A percentile compares a stretch with the other conserved stretches of the same genome.
These are phyloP conservation scores for Plagodis dolabraria DNA, from an alignment of 2,888 invertebrate genomes.

Conservation along the genomic window DNA sequence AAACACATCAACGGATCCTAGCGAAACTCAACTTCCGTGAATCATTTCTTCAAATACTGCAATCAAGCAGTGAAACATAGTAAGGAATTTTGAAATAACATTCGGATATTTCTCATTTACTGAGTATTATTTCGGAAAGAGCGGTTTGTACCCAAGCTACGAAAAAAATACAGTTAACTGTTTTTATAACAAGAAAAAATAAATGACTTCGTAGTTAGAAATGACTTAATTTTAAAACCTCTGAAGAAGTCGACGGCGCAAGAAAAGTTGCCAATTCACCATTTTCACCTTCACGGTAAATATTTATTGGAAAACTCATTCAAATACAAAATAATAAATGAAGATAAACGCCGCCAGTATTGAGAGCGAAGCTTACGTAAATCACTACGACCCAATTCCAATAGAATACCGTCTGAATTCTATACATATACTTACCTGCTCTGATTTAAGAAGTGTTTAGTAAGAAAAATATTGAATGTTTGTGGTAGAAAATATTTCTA, in stretches of 20 bases:
- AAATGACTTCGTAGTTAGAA: background rate
- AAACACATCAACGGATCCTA: too few relatives aligned
- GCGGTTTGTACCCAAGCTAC: too few relatives aligned
- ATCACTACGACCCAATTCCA: constrained; percentile 39
- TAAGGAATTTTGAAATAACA: too few relatives aligned
- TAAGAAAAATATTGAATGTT: constrained; percentile 34
- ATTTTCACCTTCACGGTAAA: constrained; percentile 12
- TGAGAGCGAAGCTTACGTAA: constrained; percentile 37
- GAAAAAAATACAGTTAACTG: too few relatives aligned
- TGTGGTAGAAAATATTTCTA: constrained; percentile 25
- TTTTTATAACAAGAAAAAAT: too few relatives aligned
- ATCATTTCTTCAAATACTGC: too few relatives aligned
- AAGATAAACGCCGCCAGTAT: constrained; percentile 32
- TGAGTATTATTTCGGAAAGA: too few relatives aligned
- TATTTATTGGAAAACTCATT: constrained; percentile 31
- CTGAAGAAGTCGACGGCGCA: constrained; percentile 17
- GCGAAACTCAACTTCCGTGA: too few relatives aligned
- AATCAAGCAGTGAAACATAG: too few relatives aligned
- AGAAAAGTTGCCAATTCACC: constrained; percentile 15
- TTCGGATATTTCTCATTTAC: too few relatives aligned
- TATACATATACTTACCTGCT: constrained; percentile 14
- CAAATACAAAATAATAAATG: constrained; percentile 36
- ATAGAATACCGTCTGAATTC: constrained; percentile 33
- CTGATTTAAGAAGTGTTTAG: constrained; percentile 35
- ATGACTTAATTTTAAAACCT: constrained; percentile 7